Evolutionary conservation across 2,113 vertebrate genomes (phyloP).

Genomic region (Nematolebias whitei): DNA sequence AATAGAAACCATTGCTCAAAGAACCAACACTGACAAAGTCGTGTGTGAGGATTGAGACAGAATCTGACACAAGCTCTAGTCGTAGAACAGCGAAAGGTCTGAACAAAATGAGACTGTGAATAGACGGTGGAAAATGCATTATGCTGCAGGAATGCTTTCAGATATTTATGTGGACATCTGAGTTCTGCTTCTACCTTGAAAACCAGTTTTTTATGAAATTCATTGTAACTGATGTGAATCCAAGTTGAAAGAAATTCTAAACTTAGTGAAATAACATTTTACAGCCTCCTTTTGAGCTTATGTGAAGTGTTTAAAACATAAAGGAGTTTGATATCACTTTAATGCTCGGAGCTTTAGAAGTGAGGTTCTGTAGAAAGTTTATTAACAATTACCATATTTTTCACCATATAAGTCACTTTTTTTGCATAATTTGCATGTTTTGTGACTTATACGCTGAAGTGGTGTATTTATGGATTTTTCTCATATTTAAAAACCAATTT

Average conservation of each 20-base stretch:
- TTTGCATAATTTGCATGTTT: too few relatives aligned
- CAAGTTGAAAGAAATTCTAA: neutral
- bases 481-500: too few relatives aligned
- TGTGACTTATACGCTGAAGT: too few relatives aligned
- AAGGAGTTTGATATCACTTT: neutral
- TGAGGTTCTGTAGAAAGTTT: too few relatives aligned
- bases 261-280: constrained; percentile 8
- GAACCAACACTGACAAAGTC: neutral
- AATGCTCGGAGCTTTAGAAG: neutral
- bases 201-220: neutral
- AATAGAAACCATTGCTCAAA: constrained; percentile 1
- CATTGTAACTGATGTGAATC: constrained; percentile 6
- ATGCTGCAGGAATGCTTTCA: neutral
- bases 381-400: too few relatives aligned
- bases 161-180: constrained; percentile 8
- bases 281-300: neutral
- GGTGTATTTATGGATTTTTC: too few relatives aligned
- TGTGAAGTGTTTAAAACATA: neutral
- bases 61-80: neutral
- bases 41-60: neutral
- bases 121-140: neutral
- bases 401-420: too few relatives aligned
- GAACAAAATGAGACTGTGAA: neutral
- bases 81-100: neutral
- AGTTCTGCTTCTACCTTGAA: constrained; percentile 1